Evolutionary conservation across 2,888 invertebrate species (phyloP), one percentile per base, ranked within the genome.

Genomic region (Candidula unifasciata): DNA sequence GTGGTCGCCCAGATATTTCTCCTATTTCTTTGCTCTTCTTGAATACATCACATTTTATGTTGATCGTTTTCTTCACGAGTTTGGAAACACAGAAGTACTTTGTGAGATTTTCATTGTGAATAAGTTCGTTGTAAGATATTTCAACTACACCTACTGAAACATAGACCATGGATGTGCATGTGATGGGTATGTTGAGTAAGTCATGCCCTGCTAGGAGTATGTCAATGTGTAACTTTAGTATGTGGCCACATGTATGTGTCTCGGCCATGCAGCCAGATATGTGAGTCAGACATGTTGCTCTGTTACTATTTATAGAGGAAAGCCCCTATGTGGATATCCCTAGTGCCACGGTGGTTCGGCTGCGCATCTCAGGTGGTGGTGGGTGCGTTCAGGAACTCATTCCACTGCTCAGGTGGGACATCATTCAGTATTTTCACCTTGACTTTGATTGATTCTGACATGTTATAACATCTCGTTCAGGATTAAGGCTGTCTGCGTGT

Each of bases 271-370:
- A 30, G 54, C 27, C 74, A 74, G 33, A 74, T 37, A 64, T 18
- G 16, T 80, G n/a, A 44, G 44, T 69, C 33, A 81, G 21, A 37
- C 21, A 57, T 74, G 69, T 82, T 80, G 54, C 21, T 73, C 37
- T 82, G 82, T 86, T 81, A 73, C 80, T 83, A 54, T 83, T 74
- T 87, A 86, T 89, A 92, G 92, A 88, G 87, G 89, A 90, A 88
- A 91, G 90, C 76, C 92, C 92, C 52, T 89, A 91, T 88, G 91
- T 92, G 73, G 90, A 90, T 81, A 91, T 92, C 66, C 92, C 92
- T 73, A 89, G 88, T 87, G 90, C 90, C 86, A 89, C 90, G 80
- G 88, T 92, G 83, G 90, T 90, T 83, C 90, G 89, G 90, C 90
- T 92, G 90, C 88, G 87, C 87, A 89, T 92, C 88, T 88, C 88